Base-by-base conservation (phyloP, 2,888 invertebrate species). In the Erebia ligea region DNA sequence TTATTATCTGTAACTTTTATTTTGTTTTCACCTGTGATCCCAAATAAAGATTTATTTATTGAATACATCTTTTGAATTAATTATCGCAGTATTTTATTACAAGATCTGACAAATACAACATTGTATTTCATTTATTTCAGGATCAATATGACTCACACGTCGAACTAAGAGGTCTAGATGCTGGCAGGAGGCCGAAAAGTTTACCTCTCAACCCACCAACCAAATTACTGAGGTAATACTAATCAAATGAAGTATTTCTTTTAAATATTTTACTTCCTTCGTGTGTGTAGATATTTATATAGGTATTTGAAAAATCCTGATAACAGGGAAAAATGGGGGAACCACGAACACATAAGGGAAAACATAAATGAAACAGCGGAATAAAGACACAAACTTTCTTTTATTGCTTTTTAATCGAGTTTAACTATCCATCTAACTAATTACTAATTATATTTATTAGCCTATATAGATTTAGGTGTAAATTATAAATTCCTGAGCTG, bases 131-230 rank as follows among this genome's bases (percentile, higher is more conserved):
- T 42, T 15, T 57, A 56, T 79, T 78, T 48, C 78, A 89, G 87
- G 88, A 89, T 1, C 79, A 79, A 0, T 80, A 78, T 10, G 91
- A 90, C 1, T 80, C 82, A 17, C 85, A 82, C 25, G 81, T 90
- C 1, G 92, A 91, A 52, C 58, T 92, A 73, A 76, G 95, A 70
- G 86, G 94, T 71, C 78, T 85, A 76, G 90, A 94, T 77, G 76
- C 87, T 70, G 80, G 91, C 71, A 84, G 96, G 9, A 92, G 98
- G 10, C 99, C 99, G 0, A 98, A 98, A 86, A 98, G 98, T 70
- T 87, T 99, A 17, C 98, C 98, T 1, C 96, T 98, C 76, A 97
- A 98, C 56, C 98, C 98, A 0, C 97, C 98, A 0, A 97, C 98
- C 0, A 97, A 98, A 83, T 90, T 99, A 25, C 95, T 99, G 65